phyloP scores from a whole-genome alignment of 2,888 invertebrate species.

The Malthinus flaveolus region DNA sequence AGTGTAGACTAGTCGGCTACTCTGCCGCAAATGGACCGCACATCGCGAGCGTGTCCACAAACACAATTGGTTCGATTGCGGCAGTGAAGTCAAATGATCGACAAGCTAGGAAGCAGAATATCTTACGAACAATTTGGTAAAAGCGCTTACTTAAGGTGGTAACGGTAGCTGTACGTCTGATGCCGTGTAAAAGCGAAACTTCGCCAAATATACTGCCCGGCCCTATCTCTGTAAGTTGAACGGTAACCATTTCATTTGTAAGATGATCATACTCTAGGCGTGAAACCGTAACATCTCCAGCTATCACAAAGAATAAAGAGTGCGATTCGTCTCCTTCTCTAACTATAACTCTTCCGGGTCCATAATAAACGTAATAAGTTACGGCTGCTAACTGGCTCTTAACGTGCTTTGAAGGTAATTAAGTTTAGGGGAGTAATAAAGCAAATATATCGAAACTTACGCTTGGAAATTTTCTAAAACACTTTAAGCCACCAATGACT shows the following conservation, averaged over 20 bases:
- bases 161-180: constrained; percentile 64
- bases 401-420: constrained; percentile 55
- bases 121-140: no score
- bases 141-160: constrained; percentile 57
- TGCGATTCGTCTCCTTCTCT: constrained; percentile 63
- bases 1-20: no score
- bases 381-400: constrained; percentile 64
- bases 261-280: constrained; percentile 59
- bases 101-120: no score
- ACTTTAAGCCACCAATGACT: constrained; percentile 64
- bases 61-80: no score
- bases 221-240: constrained; percentile 59
- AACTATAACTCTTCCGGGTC: constrained; percentile 63
- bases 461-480: constrained; percentile 64
- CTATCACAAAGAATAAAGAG: constrained; percentile 67
- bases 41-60: no score
- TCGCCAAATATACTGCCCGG: constrained; percentile 70
- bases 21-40: no score
- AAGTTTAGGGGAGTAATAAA: no score
- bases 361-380: constrained; percentile 64
- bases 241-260: constrained; percentile 54
- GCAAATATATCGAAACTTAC: no score
- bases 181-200: constrained; percentile 64
- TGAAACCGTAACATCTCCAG: constrained; percentile 62
- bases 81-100: no score